Evolutionary conservation across 2,797 vertebrate genomes (phyloP).

Genomic region (Cuniculus paca): DNA sequence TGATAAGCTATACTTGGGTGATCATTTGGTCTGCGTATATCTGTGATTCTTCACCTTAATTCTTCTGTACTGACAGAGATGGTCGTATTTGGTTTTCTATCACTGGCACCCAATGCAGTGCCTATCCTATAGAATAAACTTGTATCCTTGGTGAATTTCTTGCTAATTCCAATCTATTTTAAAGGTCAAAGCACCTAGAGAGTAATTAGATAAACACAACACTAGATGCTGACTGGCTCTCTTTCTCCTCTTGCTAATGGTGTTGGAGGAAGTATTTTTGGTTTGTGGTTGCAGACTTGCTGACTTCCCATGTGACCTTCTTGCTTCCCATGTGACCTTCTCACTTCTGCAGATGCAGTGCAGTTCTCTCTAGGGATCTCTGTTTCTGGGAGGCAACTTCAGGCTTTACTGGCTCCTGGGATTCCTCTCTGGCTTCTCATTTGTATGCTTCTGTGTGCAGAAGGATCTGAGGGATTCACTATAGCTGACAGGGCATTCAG

Average conservation of each 20-base stretch:
- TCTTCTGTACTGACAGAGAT: neutral
- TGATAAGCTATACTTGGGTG: neutral
- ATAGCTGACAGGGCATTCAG: neutral
- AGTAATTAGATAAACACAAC: constrained; percentile 8
- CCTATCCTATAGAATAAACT: neutral
- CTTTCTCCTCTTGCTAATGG: neutral
- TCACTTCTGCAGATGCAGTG: neutral
- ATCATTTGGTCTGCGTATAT: neutral
- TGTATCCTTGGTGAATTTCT: neutral
- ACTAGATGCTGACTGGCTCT: neutral
- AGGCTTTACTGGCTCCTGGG: neutral
- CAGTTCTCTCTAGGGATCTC: neutral
- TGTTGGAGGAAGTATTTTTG: constrained; percentile 50
- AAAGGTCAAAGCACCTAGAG: neutral
- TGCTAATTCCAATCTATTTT: neutral
- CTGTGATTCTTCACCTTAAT: neutral
- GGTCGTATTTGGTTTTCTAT: neutral
- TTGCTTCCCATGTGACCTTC: constrained; percentile 43
- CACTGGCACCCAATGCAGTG: neutral
- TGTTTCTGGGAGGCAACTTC: constrained; percentile 16
- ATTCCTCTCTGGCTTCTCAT: neutral
- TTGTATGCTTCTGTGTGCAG: neutral
- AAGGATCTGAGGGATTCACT: neutral
- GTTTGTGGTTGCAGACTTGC: neutral
- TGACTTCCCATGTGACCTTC: neutral